Evolutionary conservation across 2,888 invertebrate species (phyloP).

Genomic region (Zygothrica quintamaculata): DNA sequence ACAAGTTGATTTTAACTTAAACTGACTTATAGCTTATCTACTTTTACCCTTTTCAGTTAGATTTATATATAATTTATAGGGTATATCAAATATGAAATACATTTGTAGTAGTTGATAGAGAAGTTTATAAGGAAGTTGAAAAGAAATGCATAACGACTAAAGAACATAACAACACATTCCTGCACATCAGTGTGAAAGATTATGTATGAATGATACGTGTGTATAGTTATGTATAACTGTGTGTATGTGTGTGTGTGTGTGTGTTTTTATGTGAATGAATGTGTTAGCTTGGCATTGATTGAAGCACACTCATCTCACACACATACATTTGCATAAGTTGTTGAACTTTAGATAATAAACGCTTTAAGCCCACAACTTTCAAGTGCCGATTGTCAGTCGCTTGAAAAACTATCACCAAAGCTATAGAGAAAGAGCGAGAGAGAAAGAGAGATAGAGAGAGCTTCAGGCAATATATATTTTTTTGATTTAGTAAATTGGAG

Average conservation of each 20-base stretch:
- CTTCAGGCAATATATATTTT: too few relatives aligned
- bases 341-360: constrained; percentile 76
- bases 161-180: constrained; percentile 51
- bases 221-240: constrained; percentile 1
- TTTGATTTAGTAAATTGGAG: too few relatives aligned
- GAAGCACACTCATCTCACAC: constrained; percentile 60
- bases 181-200: constrained; percentile 52
- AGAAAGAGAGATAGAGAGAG: too few relatives aligned
- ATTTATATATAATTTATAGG: not conserved
- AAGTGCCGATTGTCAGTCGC: constrained; percentile 43
- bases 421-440: too few relatives aligned
- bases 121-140: constrained; percentile 33
- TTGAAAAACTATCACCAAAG: constrained; percentile 40
- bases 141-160: constrained; percentile 33
- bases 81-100: constrained; percentile 13
- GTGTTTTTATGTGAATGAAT: constrained; percentile 22
- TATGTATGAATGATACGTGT: constrained; percentile 16
- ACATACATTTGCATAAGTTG: constrained; percentile 70
- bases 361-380: constrained; percentile 44
- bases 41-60: too few relatives aligned
- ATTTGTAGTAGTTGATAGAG: constrained; percentile 51
- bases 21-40: too few relatives aligned
- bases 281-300: constrained; percentile 61
- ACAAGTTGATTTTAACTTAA: too few relatives aligned
- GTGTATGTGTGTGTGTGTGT: constrained; percentile 10